Percentiles rank a stretch among this genome's conserved stretches.
These are phyloP conservation scores for Otus sunia DNA, from an alignment of 2,113 vertebrate genomes.

Conservation along the genomic window DNA sequence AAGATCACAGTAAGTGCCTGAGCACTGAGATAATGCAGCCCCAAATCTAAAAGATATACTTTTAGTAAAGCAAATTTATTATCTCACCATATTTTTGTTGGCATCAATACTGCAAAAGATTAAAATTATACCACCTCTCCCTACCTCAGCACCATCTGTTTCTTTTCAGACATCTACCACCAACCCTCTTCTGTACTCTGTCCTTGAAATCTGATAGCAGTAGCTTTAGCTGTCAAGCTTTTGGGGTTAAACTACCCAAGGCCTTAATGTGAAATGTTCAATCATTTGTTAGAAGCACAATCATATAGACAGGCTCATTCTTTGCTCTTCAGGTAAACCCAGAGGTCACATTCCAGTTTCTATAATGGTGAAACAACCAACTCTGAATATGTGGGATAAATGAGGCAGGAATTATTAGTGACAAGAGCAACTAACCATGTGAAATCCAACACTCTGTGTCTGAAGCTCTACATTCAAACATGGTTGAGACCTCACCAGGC, in stretches of 20 bases:
- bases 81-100: background rate
- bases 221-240: background rate
- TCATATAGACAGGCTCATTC: background rate
- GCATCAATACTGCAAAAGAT: background rate
- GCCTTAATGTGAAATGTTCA: background rate
- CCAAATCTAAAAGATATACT: background rate
- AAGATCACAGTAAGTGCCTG: background rate
- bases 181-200: background rate
- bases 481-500: background rate
- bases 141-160: background rate
- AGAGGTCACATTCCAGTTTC: background rate
- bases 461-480: background rate
- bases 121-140: background rate
- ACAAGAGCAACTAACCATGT: background rate
- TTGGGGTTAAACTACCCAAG: background rate
- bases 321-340: background rate
- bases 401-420: background rate
- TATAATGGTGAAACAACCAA: background rate
- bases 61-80: background rate
- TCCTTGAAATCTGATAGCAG: background rate
- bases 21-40: background rate
- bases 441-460: background rate
- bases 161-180: background rate
- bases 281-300: background rate
- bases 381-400: background rate